Base-by-base conservation (phyloP, 2,797 vertebrate species). In the Champsocephalus gunnari region DNA sequence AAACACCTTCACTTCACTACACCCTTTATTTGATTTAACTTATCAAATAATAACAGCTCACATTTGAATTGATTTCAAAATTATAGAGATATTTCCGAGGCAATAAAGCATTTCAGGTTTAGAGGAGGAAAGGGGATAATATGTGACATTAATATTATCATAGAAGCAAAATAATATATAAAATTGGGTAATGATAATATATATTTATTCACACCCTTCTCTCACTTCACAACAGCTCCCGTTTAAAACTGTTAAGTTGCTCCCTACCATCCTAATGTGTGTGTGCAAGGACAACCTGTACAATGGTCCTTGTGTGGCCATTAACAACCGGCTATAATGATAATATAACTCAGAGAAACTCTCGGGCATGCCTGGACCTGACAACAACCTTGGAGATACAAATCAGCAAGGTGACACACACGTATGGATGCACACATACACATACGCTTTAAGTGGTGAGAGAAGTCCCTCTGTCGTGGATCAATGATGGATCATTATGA, bases 401-500 rank as follows among this genome's bases (percentile, higher is more conserved):
- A 65, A 72, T 80, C 69, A 73, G 59, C 43, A 1, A 45, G 61
- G 51, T 50, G 32, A 71, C 69, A 66, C 71, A 58, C 53, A 75
- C 17, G 2, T 38, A 59, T 51, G 57, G 17, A 67, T 32, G 47
- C 53, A 68, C 62, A 71, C 73, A 74, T 4, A 66, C 67, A 60
- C 66, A 71, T 71, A 85, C 9, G 2, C 62, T 86, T 74, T 76
- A 85, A 89, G 87, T 81, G 81, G 75, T 24, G 80, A 70, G 61
- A 78, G 69, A 73, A 60, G 83, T 80, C 69, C 64, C 66, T 77
- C 75, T 80, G 85, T 81, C 85, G 71, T 50, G 49, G 81, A 79
- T 87, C 87, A 84, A 58, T 89, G 83, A 88, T 77, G 80, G 75
- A 81, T 90, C 87, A 70, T 87, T 85, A 89, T 71, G 85, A 76